Percentiles rank a stretch among this genome's conserved stretches.
Conservation (phyloP, 1,140 invertebrate genomes). For the Lutraria rhynchaena region DNA sequence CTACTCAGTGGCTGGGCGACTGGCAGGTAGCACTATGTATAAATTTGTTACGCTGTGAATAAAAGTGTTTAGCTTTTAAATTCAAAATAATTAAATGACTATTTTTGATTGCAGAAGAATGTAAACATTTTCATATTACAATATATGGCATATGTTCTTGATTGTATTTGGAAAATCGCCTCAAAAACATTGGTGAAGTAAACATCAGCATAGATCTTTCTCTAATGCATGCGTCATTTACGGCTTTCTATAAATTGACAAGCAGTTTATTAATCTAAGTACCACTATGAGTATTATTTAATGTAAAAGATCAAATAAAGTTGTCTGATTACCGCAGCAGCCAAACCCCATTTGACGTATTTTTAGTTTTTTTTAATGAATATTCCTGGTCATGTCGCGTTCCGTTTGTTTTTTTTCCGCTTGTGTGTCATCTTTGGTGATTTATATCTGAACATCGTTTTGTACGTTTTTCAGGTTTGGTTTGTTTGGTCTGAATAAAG, state of each 20-base stretch:
- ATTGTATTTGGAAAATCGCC: neutral
- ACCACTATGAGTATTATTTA: neutral
- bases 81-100: too few relatives aligned
- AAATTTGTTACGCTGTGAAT: neutral
- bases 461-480: slow-evolving; percentile 5
- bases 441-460: too few relatives aligned
- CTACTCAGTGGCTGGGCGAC: slow-evolving; percentile 82
- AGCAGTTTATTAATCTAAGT: too few relatives aligned
- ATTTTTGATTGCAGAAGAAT: neutral
- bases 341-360: neutral
- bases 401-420: too few relatives aligned
- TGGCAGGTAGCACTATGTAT: slow-evolving; percentile 75
- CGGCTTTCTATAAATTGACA: too few relatives aligned
- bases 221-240: neutral
- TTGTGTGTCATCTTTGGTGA: too few relatives aligned
- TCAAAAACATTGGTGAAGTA: neutral
- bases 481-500: slow-evolving; percentile 23
- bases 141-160: neutral
- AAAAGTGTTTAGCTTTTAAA: too few relatives aligned
- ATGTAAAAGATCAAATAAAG: neutral
- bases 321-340: too few relatives aligned
- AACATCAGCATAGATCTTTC: neutral
- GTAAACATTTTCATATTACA: neutral
- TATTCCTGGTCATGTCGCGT: neutral
- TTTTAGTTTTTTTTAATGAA: neutral